These are phyloP conservation scores for Plebejus melissa DNA, from an alignment of 2,888 invertebrate genomes.

Conservation along the genomic window DNA sequence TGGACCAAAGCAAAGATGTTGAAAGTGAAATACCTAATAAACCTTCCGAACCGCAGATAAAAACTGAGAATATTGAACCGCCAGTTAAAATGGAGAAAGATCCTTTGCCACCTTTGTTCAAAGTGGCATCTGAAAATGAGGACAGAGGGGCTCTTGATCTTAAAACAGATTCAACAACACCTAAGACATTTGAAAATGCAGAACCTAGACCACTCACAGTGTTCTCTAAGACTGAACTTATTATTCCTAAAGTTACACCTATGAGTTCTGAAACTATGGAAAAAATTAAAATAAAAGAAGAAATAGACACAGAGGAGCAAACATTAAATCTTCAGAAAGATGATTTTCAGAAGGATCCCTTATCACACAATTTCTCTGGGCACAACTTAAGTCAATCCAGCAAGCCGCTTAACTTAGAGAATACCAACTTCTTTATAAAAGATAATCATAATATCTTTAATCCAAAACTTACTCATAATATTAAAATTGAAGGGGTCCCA, in stretches of 20 bases:
- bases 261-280: slow-evolving; percentile 73
- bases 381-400: slow-evolving; percentile 59
- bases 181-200: slow-evolving; percentile 54
- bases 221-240: slow-evolving; percentile 80
- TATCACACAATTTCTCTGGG: slow-evolving; percentile 65
- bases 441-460: slow-evolving; percentile 66
- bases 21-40: slow-evolving; percentile 54
- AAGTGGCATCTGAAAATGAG: slow-evolving; percentile 58
- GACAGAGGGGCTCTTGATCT: slow-evolving; percentile 62
- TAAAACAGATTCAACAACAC: slow-evolving; percentile 58
- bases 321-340: slow-evolving; percentile 66
- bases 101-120: slow-evolving; percentile 54
- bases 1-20: slow-evolving; percentile 61
- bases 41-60: slow-evolving; percentile 58
- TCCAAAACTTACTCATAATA: slow-evolving; percentile 63
- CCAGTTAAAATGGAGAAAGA: slow-evolving; percentile 65
- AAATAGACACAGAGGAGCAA: slow-evolving; percentile 70
- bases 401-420: slow-evolving; percentile 69
- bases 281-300: slow-evolving; percentile 74
- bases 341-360: slow-evolving; percentile 68
- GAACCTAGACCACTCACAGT: slow-evolving; percentile 55
- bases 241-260: slow-evolving; percentile 80
- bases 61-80: slow-evolving; percentile 58
- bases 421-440: slow-evolving; percentile 71
- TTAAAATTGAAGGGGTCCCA: slow-evolving; percentile 68